Base-by-base conservation (phyloP, 2,888 invertebrate genomes). In the Serripes groenlandicus region DNA sequence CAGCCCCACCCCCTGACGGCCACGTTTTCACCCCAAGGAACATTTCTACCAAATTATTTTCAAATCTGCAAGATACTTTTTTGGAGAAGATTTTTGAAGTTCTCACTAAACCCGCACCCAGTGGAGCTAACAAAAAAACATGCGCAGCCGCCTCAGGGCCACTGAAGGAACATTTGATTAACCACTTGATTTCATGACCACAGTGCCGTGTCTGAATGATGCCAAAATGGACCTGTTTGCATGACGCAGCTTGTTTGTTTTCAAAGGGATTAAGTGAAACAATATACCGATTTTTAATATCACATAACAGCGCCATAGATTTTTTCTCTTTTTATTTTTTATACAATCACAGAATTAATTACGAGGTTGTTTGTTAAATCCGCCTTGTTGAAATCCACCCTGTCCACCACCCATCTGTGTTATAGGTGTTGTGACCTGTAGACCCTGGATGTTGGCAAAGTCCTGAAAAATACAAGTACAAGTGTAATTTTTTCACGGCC, bases 391-490 rank as follows among this genome's bases (percentile, higher is more conserved):
- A 1, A 37, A 30, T n/a, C 76, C 75, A n/a, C 72, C 72, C 52
- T 74, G 74, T 21, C 72, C 72, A n/a, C 78, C 87, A 28, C 83
- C 86, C 74, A 91, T 85, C 64, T 90, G 86, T 66, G 90, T 89
- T 68, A 91, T 90, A 37, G 98, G 97, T 95, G 98, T 97, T 26
- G 98, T 97, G 72, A 98, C 96, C 95, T 98, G 98, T 76, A 98
- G 96, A 87, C 98, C 98, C 93, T 97, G 97, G 94, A 99, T 98
- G 95, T 98, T 98, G 95, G 97, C 97, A 96, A 98, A 98, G 94
- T 98, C 98, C 96, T 93, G 91, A 32, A 89, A 79, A 49, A 2
- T n/a, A n/a, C n/a, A n/a, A n/a, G n/a, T n/a, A n/a, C n/a, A n/a
- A n/a, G n/a, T n/a, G n/a, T n/a, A n/a, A n/a, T n/a, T n/a, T n/a